These are phyloP conservation scores for Plebejus melissa DNA, from an alignment of 2,888 invertebrate genomes.

Conservation along the genomic window DNA sequence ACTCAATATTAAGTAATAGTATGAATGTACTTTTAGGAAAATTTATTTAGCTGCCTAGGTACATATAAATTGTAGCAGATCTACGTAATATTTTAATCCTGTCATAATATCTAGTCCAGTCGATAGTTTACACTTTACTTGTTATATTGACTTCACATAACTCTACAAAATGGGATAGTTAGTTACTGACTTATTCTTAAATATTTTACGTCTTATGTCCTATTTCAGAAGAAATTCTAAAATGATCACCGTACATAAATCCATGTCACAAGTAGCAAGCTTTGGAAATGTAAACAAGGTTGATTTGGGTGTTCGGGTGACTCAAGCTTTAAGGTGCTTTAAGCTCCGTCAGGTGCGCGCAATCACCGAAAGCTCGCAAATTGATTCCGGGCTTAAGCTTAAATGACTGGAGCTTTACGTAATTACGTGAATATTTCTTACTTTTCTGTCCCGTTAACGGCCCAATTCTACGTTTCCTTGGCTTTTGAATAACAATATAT, in stretches of 20 bases:
- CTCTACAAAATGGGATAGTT: too few species aligned
- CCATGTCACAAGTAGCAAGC: background rate
- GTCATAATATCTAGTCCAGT: too few species aligned
- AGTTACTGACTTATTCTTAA: too few species aligned
- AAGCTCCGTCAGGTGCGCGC: constrained; percentile 34
- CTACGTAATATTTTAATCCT: too few species aligned
- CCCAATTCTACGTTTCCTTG: constrained; percentile 4
- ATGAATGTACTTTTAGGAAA: too few species aligned
- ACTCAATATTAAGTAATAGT: too few species aligned
- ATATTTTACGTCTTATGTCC: background rate
- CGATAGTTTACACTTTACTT: too few species aligned
- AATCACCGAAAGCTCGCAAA: constrained; percentile 35
- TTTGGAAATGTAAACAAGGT: constrained; percentile 23
- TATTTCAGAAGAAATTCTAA: background rate
- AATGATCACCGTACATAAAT: background rate
- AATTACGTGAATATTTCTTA: background rate
- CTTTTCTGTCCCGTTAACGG: background rate
- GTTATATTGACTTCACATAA: too few species aligned
- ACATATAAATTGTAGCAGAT: too few species aligned
- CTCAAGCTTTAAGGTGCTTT: constrained; percentile 28
- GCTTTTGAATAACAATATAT: background rate
- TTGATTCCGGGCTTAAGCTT: constrained; percentile 31
- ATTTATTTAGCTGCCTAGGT: too few species aligned
- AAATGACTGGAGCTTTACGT: constrained; percentile 17
- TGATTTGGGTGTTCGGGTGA: constrained; percentile 18